Percentiles rank a stretch among this genome's conserved stretches.
Conservation (phyloP, 2,113 vertebrate genomes). For the Ardeotis arabs region DNA sequence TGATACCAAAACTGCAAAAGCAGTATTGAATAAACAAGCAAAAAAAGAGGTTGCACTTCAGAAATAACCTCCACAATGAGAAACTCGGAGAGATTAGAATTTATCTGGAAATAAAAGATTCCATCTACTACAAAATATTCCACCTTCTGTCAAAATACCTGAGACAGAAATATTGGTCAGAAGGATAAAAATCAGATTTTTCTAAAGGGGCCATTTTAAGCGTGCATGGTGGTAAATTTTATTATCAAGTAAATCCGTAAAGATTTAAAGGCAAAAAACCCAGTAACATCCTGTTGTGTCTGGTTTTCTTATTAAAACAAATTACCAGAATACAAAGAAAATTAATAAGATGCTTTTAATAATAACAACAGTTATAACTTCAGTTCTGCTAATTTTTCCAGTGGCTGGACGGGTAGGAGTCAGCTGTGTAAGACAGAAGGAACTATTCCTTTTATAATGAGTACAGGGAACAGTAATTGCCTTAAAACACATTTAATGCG, state of each 20-base stretch:
- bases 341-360: neutral
- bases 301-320: neutral
- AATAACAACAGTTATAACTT: neutral
- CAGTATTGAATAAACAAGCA: neutral
- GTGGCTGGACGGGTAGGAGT: neutral
- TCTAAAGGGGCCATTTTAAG: neutral
- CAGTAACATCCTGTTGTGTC: neutral
- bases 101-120: neutral
- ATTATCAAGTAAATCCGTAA: neutral
- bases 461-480: neutral
- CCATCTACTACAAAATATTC: neutral
- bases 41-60: neutral
- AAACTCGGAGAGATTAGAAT: neutral
- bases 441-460: neutral
- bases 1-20: neutral
- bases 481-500: neutral
- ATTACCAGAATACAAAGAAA: neutral
- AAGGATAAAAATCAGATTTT: neutral
- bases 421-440: neutral
- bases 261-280: neutral
- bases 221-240: neutral
- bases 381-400: neutral
- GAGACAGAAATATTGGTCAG: rapidly evolving
- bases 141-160: neutral
- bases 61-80: neutral